Evolutionary conservation across 1,140 invertebrate genomes (phyloP), one percentile per base, ranked within the genome.

Genomic region (Solenopsis fugax): DNA sequence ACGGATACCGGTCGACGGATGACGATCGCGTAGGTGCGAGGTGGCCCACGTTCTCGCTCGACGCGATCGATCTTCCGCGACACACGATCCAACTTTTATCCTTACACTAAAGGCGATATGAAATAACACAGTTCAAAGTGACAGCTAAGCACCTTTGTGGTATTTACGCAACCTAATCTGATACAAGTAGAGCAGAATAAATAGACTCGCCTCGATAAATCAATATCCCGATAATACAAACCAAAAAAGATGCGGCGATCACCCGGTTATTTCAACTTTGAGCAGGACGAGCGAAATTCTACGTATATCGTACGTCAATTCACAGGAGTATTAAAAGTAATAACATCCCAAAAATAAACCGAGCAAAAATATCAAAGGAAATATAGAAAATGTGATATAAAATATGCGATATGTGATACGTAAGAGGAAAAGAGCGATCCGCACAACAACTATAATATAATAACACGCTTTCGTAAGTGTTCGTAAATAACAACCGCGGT

Each of bases 401-500:
- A 13, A 29, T n/a, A n/a, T 4, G 21, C 21, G 37, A 41, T 3
- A n/a, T 4, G 21, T 37, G 45, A 80, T 6, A 24, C 12, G 52
- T 12, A 41, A 13, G 37, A 58, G 65, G 10, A 37, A 72, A 67
- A 67, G 48, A 69, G 34, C 13, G 64, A 72, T 24, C 21, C 50
- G 52, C 34, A 56, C n/a, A 37, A 21, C 9, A 52, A 13, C 21
- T 58, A 37, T 37, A 60, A 37, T 37, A 45, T 62, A 77, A 81
- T 45, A 72, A 29, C 65, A 58, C 16, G 50, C 65, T 7, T 41
- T 73, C 24, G 24, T 87, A 89, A 91, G 88, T 91, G 91, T n/a
- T n/a, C 18, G 18, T 87, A 89, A 91, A 89, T 91, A 91, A 91
- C 64, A 90, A 91, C 58, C 76, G 82, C 65, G 73, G 56, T 77